Evolutionary conservation across 2,888 invertebrate genomes (phyloP).

Genomic region (Apocheima hispidaria): DNA sequence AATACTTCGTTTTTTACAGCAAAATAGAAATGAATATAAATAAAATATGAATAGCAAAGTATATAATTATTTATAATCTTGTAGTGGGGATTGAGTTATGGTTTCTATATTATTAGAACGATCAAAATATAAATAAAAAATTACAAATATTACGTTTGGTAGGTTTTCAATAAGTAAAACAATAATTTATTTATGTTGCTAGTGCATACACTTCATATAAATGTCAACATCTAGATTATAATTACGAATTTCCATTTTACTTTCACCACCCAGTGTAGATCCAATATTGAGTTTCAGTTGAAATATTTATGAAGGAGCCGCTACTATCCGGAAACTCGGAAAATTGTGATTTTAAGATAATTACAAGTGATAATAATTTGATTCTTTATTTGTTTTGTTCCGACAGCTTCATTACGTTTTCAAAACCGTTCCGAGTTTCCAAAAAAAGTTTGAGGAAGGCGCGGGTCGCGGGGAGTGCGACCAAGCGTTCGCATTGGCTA

Average conservation of each 20-base stretch:
- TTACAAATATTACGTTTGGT: background rate
- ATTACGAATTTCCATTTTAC: slow-evolving; percentile 9
- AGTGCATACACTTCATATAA: background rate
- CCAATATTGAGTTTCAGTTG: slow-evolving; percentile 18
- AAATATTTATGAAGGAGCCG: slow-evolving; percentile 12
- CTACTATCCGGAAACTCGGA: background rate
- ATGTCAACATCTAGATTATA: slow-evolving; percentile 3
- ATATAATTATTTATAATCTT: too few relatives aligned
- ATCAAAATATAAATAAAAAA: background rate
- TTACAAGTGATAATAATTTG: slow-evolving; percentile 6
- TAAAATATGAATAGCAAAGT: too few relatives aligned
- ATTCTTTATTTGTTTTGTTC: slow-evolving; percentile 8
- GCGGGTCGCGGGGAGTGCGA: too few relatives aligned
- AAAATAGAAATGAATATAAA: too few relatives aligned
- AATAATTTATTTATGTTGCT: background rate
- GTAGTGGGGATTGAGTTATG: too few relatives aligned
- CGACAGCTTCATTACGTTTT: background rate
- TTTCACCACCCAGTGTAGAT: background rate
- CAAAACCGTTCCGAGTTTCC: too few relatives aligned
- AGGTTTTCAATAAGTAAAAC: background rate
- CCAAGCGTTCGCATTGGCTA: too few relatives aligned
- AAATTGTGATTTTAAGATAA: slow-evolving; percentile 14
- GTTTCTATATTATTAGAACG: too few relatives aligned
- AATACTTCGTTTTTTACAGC: too few relatives aligned
- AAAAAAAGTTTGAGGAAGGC: too few relatives aligned